Percentiles rank a stretch among this genome's conserved stretches.
These are phyloP conservation scores for Eudasyphora cyanicolor DNA, from an alignment of 2,888 invertebrate genomes.

Conservation along the genomic window DNA sequence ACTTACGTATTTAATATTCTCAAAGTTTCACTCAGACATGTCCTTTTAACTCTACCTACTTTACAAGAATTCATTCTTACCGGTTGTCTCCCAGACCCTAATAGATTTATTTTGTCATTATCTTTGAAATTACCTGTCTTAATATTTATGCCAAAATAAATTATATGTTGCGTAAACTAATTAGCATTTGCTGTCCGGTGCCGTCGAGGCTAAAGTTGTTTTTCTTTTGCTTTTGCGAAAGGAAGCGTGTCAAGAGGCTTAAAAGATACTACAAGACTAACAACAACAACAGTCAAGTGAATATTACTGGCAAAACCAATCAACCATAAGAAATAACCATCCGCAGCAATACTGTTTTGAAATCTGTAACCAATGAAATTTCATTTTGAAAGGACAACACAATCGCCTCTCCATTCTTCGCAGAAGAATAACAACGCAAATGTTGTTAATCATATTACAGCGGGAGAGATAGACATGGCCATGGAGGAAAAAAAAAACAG, in stretches of 20 bases:
- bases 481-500: neutral
- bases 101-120: conserved; percentile 24
- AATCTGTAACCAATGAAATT: conserved; percentile 7
- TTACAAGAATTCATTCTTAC: neutral
- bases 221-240: too few species aligned
- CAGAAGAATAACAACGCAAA: neutral
- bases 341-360: neutral
- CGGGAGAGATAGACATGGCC: neutral
- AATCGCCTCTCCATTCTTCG: neutral
- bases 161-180: conserved; percentile 32
- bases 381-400: neutral
- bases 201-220: too few species aligned
- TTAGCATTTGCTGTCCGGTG: conserved; percentile 11
- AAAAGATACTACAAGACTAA: neutral
- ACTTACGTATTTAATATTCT: neutral
- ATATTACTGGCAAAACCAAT: neutral
- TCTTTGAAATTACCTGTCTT: conserved; percentile 33
- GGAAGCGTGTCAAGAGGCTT: conserved; percentile 6
- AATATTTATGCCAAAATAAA: conserved; percentile 35
- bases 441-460: conserved; percentile 23
- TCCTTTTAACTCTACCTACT: neutral
- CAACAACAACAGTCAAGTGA: neutral
- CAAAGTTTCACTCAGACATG: neutral
- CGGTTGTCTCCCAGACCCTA: neutral
- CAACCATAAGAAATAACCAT: neutral